Evolutionary conservation across 2,797 vertebrate species (phyloP).

Genomic region (Rallus crepitans): DNA sequence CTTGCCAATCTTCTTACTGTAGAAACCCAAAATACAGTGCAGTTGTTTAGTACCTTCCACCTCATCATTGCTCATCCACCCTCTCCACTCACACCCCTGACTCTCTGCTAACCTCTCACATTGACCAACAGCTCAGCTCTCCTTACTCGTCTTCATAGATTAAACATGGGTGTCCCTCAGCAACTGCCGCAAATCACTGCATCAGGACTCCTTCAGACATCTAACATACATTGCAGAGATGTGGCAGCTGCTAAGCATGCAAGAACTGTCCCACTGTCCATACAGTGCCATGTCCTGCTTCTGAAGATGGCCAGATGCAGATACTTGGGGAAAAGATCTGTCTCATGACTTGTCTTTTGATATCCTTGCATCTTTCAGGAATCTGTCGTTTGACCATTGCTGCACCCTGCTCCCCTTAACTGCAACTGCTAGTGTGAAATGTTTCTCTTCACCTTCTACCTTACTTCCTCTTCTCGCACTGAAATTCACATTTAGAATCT

Average conservation of each 20-base stretch:
- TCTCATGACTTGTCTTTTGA: not conserved
- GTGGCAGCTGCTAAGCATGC: not conserved
- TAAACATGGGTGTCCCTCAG: not conserved
- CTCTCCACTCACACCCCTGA: not conserved
- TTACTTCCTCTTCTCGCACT: not conserved
- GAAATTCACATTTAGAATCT: not conserved
- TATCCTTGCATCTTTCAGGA: not conserved
- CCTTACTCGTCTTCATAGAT: not conserved
- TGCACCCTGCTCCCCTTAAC: not conserved
- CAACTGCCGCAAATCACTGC: not conserved
- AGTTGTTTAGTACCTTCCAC: not conserved
- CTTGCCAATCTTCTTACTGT: not conserved
- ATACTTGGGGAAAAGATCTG: not conserved
- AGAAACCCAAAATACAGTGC: not conserved
- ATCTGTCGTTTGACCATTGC: not conserved
- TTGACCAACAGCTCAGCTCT: not conserved
- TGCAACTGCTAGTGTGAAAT: not conserved
- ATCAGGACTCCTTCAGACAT: not conserved
- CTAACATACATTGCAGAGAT: not conserved
- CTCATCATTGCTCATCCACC: not conserved
- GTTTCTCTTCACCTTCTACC: not conserved
- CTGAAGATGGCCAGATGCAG: not conserved
- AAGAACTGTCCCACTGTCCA: not conserved
- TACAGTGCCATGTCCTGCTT: not conserved
- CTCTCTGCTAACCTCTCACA: not conserved